These are phyloP conservation scores for Phyllostomus discolor DNA, from an alignment of 2,113 vertebrate species.

Conservation along the genomic window DNA sequence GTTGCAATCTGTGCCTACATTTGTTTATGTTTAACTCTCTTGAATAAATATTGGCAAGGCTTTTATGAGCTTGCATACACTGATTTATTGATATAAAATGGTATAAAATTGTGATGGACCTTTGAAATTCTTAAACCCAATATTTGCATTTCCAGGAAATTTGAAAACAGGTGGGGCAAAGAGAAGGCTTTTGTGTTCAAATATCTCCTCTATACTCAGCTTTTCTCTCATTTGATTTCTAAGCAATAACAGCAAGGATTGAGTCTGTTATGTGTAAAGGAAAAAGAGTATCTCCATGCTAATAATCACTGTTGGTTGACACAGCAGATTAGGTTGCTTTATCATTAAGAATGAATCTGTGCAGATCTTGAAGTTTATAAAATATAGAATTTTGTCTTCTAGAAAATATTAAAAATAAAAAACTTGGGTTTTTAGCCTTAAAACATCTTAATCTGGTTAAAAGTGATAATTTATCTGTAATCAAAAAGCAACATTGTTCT, in stretches of 20 bases:
- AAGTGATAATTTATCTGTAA: slow-evolving; percentile 39
- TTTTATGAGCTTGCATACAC: not conserved
- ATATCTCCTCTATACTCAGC: not conserved
- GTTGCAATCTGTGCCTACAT: not conserved
- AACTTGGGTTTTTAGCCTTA: not conserved
- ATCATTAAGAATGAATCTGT: slow-evolving; percentile 3
- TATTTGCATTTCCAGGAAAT: slow-evolving; percentile 50
- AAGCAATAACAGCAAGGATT: not conserved
- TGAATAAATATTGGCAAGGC: not conserved
- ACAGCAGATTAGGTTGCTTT: not conserved
- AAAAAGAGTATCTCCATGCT: not conserved
- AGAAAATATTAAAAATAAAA: slow-evolving; percentile 42
- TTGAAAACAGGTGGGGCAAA: not conserved
- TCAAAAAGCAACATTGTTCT: slow-evolving; percentile 1
- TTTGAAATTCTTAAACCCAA: slow-evolving; percentile 40
- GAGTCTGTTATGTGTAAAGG: slow-evolving; percentile 8
- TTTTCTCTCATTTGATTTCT: not conserved
- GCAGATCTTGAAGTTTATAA: not conserved
- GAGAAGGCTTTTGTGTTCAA: not conserved
- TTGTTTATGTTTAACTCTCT: not conserved
- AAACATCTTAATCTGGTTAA: slow-evolving; percentile 8
- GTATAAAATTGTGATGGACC: not conserved
- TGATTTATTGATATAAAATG: slow-evolving; percentile 16
- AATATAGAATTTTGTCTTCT: slow-evolving; percentile 9
- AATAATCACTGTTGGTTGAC: not conserved